Evolutionary conservation across 2,888 invertebrate species (phyloP).

Genomic region (Meandrusa payeni): DNA sequence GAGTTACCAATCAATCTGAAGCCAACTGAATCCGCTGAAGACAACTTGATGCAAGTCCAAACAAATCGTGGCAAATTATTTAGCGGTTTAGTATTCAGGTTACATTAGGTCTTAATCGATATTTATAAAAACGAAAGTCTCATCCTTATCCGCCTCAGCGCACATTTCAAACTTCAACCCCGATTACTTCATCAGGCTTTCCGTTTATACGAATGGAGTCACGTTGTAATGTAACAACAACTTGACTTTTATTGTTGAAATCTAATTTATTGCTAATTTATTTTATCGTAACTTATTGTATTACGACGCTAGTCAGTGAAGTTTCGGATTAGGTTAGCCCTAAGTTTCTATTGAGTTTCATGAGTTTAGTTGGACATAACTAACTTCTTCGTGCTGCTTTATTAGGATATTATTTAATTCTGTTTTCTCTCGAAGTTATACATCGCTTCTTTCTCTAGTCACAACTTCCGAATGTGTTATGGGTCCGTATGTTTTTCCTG

Average conservation of each 20-base stretch:
- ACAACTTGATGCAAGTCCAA: conserved; percentile 31
- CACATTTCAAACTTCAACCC: conserved; percentile 60
- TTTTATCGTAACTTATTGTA: conserved; percentile 54
- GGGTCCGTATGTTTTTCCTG: conserved; percentile 35
- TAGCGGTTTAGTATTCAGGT: conserved; percentile 80
- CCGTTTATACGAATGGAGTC: conserved; percentile 26
- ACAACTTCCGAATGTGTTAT: conserved; percentile 48
- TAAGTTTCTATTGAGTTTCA: conserved; percentile 49
- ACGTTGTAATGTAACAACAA: conserved; percentile 1
- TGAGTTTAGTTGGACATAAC: conserved; percentile 47
- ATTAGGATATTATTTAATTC: conserved; percentile 52
- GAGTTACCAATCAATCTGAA: neutral
- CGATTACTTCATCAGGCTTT: conserved; percentile 42
- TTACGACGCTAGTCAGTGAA: conserved; percentile 72
- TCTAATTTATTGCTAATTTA: conserved; percentile 54
- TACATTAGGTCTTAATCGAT: conserved; percentile 73
- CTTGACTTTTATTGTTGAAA: conserved; percentile 43
- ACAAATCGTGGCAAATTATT: conserved; percentile 59
- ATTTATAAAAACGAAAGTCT: conserved; percentile 51
- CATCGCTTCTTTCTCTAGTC: conserved; percentile 63
- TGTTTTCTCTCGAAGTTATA: conserved; percentile 47
- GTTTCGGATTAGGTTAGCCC: conserved; percentile 53
- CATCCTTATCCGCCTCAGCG: conserved; percentile 64
- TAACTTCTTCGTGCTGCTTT: conserved; percentile 41
- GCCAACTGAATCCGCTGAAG: neutral